These are phyloP conservation scores for Uria aalge DNA, from an alignment of 2,113 vertebrate species.

Conservation along the genomic window DNA sequence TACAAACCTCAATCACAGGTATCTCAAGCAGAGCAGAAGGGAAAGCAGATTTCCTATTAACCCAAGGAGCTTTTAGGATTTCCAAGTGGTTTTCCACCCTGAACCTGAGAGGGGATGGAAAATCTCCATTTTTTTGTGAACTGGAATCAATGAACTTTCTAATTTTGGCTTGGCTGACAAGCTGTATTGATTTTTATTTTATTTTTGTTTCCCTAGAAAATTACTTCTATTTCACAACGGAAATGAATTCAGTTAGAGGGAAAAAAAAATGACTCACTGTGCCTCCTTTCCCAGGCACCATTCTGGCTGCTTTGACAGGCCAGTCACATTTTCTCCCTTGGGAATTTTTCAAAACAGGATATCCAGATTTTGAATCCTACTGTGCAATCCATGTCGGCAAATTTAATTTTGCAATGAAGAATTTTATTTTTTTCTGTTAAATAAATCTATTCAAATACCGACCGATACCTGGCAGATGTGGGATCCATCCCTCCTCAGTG, in stretches of 20 bases:
- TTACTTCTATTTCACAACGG: background rate
- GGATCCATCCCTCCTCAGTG: background rate
- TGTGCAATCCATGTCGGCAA: background rate
- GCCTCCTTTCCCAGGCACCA: background rate
- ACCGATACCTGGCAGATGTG: background rate
- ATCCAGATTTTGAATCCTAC: background rate
- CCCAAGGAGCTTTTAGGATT: background rate
- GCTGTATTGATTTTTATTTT: background rate
- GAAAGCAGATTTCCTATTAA: background rate
- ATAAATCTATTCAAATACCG: background rate
- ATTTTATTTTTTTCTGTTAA: no score
- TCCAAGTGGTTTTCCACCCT: background rate
- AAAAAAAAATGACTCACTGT: fast-evolving
- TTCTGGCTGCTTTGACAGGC: background rate
- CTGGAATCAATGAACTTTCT: background rate
- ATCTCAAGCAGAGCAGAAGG: background rate
- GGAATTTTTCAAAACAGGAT: background rate
- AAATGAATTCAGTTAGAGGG: background rate
- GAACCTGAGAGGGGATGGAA: background rate
- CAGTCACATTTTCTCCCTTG: background rate
- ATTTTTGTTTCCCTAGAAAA: background rate
- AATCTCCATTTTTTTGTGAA: background rate
- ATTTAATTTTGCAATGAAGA: background rate
- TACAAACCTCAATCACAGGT: background rate
- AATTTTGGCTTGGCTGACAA: background rate